Evolutionary conservation across 2,888 invertebrate species (phyloP).

Genomic region (Protophormia terraenovae): DNA sequence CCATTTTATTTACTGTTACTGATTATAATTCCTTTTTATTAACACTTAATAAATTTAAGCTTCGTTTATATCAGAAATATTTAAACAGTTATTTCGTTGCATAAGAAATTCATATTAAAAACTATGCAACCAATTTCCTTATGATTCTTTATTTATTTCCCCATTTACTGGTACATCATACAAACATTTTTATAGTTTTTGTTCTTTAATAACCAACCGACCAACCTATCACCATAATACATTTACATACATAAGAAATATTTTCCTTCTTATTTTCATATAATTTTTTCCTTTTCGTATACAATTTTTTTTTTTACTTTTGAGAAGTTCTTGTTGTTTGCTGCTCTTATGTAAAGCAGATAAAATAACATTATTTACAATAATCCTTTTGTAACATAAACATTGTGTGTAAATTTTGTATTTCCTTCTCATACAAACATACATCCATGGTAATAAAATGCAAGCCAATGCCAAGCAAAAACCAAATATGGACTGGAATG

Average conservation of each 20-base stretch:
- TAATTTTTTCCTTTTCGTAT: background rate
- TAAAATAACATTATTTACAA: slow-evolving; percentile 35
- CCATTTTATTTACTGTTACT: too few relatives aligned
- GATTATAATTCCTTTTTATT: background rate
- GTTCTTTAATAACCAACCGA: background rate
- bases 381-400: slow-evolving; percentile 19
- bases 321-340: background rate
- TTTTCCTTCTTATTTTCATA: background rate
- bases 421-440: background rate
- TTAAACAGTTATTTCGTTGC: background rate
- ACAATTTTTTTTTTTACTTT: background rate
- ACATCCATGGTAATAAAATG: too few relatives aligned
- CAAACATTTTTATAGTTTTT: background rate
- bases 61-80: background rate
- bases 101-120: background rate
- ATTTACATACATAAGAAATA: background rate
- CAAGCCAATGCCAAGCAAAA: background rate
- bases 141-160: background rate
- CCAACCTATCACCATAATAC: background rate
- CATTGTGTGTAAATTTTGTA: slow-evolving; percentile 19
- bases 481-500: background rate
- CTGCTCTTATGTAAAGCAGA: slow-evolving; percentile 2
- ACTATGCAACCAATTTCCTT: background rate
- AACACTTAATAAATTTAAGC: background rate
- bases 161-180: background rate